Evolutionary conservation across 1,140 invertebrate genomes (phyloP).

Genomic region (Marisa cornuarietis): DNA sequence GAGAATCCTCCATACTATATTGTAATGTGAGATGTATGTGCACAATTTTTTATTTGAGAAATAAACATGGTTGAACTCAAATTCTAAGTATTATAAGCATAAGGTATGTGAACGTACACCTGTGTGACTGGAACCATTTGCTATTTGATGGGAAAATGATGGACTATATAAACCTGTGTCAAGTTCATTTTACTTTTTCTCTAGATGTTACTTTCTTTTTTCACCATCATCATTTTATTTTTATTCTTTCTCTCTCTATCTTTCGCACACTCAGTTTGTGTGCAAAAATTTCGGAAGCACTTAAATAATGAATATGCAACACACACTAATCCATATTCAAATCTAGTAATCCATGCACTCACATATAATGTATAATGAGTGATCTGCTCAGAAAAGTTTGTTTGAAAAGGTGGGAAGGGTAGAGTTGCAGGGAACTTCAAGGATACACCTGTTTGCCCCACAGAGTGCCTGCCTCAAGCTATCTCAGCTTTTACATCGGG

Average conservation of each 20-base stretch:
- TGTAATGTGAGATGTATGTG: constrained; percentile 2
- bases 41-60: constrained; percentile 1
- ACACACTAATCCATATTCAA: neutral
- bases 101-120: neutral
- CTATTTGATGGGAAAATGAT: too few relatives aligned
- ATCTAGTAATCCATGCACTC: neutral
- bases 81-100: neutral
- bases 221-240: neutral
- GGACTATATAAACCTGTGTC: too few relatives aligned
- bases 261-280: neutral
- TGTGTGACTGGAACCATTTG: neutral
- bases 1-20: neutral
- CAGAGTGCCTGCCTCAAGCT: too few relatives aligned
- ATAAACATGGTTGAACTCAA: constrained; percentile 11
- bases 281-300: neutral
- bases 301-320: neutral
- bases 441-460: too few relatives aligned
- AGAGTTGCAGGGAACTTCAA: too few relatives aligned
- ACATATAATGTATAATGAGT: neutral
- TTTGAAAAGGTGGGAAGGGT: too few relatives aligned
- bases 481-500: too few relatives aligned
- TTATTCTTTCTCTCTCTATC: neutral
- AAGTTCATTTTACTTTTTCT: neutral
- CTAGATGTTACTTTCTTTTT: neutral
- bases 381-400: too few relatives aligned